Evolutionary conservation across 1,140 invertebrate species (phyloP).

Genomic region (Rhopalosiphum padi): DNA sequence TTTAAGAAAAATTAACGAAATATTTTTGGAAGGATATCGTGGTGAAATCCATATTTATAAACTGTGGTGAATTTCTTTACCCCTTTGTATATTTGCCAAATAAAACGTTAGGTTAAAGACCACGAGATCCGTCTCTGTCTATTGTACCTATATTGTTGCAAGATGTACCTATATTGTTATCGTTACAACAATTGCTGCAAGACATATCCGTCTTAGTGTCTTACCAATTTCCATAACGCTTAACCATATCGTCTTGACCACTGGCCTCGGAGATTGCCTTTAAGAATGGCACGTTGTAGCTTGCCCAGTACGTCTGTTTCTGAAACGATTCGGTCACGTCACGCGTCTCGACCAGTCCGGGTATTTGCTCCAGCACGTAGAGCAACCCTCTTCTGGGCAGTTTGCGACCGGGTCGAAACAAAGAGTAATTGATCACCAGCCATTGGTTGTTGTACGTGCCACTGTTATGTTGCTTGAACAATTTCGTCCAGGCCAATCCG

Average conservation of each 20-base stretch:
- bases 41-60: neutral
- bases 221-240: constrained; percentile 38
- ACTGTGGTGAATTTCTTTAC: neutral
- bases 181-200: neutral
- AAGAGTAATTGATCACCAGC: constrained; percentile 62
- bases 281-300: constrained; percentile 79
- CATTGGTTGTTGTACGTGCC: constrained; percentile 90
- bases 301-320: constrained; percentile 73
- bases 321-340: constrained; percentile 56
- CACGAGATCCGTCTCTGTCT: too few relatives aligned
- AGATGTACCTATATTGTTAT: neutral
- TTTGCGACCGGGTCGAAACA: neutral
- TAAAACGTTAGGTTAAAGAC: too few relatives aligned
- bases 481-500: constrained; percentile 75
- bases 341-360: constrained; percentile 30
- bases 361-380: constrained; percentile 17
- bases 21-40: too few relatives aligned
- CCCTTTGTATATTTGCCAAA: neutral
- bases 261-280: constrained; percentile 71
- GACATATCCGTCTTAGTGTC: neutral
- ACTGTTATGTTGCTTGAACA: constrained; percentile 74
- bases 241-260: constrained; percentile 67
- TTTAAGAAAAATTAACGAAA: too few relatives aligned
- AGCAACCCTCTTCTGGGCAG: constrained; percentile 1
- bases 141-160: too few relatives aligned